These are phyloP conservation scores for Agrilus planipennis DNA, from an alignment of 1,140 invertebrate genomes.

Conservation along the genomic window DNA sequence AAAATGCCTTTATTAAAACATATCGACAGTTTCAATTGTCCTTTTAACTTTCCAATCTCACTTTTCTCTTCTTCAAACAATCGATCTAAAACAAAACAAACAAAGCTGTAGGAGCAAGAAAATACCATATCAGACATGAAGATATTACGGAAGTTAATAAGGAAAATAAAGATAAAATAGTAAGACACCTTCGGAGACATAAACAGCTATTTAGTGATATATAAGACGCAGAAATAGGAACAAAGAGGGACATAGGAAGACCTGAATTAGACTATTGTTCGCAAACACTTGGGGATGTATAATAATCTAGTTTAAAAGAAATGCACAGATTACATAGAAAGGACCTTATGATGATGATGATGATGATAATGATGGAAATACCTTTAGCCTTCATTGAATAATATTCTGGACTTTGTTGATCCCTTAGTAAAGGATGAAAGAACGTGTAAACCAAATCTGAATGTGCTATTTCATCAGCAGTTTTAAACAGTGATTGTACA, in stretches of 20 bases:
- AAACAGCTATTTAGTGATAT: too few relatives aligned
- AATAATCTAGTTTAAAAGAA: neutral
- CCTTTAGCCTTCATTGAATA: slow-evolving; percentile 49
- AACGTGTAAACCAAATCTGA: slow-evolving; percentile 96
- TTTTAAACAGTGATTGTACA: slow-evolving; percentile 70
- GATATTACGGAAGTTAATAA: too few relatives aligned
- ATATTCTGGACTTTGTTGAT: slow-evolving; percentile 72
- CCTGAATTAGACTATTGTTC: too few relatives aligned
- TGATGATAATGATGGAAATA: neutral
- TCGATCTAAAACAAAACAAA: slow-evolving; percentile 12
- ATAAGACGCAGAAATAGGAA: too few relatives aligned
- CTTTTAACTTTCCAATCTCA: slow-evolving; percentile 27
- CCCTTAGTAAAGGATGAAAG: slow-evolving; percentile 88
- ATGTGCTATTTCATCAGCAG: slow-evolving; percentile 88
- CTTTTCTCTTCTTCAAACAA: slow-evolving; percentile 10
- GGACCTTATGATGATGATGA: neutral
- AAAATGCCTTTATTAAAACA: slow-evolving; percentile 71
- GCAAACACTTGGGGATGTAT: too few relatives aligned
- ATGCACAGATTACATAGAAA: neutral
- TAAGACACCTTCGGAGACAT: too few relatives aligned
- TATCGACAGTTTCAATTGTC: slow-evolving; percentile 55
- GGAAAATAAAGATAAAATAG: too few relatives aligned
- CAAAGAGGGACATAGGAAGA: too few relatives aligned
- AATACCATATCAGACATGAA: too few relatives aligned
- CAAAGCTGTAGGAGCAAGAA: too few relatives aligned